Percentiles rank a stretch among this genome's conserved stretches.
These are phyloP conservation scores for Phallusia fumigata DNA, from an alignment of 23 tunicate species.

Conservation along the genomic window DNA sequence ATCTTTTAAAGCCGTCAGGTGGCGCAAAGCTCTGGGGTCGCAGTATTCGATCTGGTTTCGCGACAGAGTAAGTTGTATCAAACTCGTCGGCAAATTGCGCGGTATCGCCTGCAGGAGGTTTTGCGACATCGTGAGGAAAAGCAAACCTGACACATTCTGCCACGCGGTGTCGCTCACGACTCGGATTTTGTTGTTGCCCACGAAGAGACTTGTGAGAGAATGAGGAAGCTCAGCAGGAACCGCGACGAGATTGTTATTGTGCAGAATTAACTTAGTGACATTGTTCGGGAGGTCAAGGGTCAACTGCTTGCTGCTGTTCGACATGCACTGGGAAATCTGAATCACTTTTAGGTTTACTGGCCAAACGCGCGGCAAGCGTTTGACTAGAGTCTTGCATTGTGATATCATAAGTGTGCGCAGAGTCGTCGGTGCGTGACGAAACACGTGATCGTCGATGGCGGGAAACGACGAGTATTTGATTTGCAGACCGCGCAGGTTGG, in stretches of 20 bases:
- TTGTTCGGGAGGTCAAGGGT: neutral
- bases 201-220: neutral
- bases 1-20: neutral
- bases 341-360: neutral
- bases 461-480: neutral
- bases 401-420: neutral
- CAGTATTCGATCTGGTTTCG: neutral
- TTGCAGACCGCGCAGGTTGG: neutral
- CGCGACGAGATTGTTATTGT: neutral
- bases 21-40: neutral
- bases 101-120: neutral
- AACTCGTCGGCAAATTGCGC: neutral
- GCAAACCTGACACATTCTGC: neutral
- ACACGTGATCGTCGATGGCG: conserved; percentile 2
- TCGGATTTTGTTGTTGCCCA: neutral
- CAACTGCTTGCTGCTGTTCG: neutral
- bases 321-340: neutral
- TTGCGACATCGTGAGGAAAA: neutral
- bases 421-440: neutral
- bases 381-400: neutral
- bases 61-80: neutral
- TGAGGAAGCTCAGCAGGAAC: neutral
- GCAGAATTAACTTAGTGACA: neutral
- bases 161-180: conserved; percentile 8
- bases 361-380: neutral